These are phyloP conservation scores for Gonioctena quinquepunctata DNA, from an alignment of 1,140 invertebrate species.

Conservation along the genomic window DNA sequence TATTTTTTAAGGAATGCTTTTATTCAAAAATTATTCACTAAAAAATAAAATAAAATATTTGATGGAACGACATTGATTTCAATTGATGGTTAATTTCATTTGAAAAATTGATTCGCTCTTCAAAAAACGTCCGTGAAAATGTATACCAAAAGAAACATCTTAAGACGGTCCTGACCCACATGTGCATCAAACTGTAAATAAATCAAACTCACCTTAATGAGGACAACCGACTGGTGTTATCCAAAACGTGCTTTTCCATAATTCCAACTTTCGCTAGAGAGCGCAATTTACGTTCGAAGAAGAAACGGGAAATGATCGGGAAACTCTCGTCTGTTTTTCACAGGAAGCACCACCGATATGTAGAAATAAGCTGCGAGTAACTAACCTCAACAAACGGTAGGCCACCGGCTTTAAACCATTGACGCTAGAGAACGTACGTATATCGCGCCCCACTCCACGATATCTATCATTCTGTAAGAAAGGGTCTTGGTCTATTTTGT, in stretches of 20 bases:
- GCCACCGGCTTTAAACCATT: neutral
- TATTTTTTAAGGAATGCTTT: no score
- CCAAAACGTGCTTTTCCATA: conserved; percentile 13
- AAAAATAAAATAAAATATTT: no score
- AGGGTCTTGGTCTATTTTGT: neutral
- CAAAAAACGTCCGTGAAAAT: no score
- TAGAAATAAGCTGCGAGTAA: no score
- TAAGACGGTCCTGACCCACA: neutral
- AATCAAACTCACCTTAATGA: conserved; percentile 28
- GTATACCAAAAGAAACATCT: no score
- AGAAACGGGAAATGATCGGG: no score
- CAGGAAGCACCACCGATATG: no score
- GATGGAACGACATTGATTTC: no score
- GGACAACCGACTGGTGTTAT: conserved; percentile 20
- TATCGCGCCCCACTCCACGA: neutral
- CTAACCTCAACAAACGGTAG: neutral
- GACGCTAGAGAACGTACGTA: neutral
- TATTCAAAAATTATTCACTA: no score
- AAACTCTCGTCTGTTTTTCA: no score
- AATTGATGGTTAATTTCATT: no score
- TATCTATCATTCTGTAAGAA: neutral
- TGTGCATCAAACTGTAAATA: neutral
- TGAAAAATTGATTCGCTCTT: no score
- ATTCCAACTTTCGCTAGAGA: conserved; percentile 6
- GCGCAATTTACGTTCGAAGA: conserved; percentile 23